A percentile compares a stretch with the other conserved stretches of the same genome.
phyloP scores from a whole-genome alignment of 2,888 invertebrate species.

The Volucella zonaria region DNA sequence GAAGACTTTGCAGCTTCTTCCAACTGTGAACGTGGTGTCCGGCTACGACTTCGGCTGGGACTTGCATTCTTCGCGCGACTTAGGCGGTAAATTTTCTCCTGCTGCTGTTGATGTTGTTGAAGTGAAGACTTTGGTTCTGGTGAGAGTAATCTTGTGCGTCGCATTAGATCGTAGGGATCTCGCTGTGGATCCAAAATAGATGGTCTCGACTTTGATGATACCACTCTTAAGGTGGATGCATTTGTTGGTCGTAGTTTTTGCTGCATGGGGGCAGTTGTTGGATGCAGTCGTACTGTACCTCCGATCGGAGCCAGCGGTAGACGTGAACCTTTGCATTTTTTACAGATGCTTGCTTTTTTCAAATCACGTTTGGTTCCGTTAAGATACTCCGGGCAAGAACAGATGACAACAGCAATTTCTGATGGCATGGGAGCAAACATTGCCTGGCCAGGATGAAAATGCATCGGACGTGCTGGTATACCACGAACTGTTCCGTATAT shows the following conservation, averaged over 20 bases:
- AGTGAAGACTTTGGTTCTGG: constrained; percentile 82
- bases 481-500: constrained; percentile 90
- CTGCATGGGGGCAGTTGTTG: constrained; percentile 76
- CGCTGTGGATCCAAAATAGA: constrained; percentile 86
- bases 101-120: constrained; percentile 72
- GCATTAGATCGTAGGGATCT: constrained; percentile 93
- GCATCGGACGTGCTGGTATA: constrained; percentile 83
- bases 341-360: constrained; percentile 90
- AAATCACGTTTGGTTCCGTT: constrained; percentile 89
- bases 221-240: constrained; percentile 87
- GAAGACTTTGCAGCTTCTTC: constrained; percentile 77
- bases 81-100: constrained; percentile 78
- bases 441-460: constrained; percentile 78
- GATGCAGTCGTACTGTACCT: constrained; percentile 86
- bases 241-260: constrained; percentile 79
- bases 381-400: constrained; percentile 91
- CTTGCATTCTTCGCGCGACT: constrained; percentile 85
- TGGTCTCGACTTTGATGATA: constrained; percentile 85
- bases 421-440: constrained; percentile 84
- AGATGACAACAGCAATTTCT: constrained; percentile 87
- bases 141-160: constrained; percentile 88
- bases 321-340: constrained; percentile 92
- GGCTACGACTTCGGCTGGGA: constrained; percentile 84
- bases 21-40: constrained; percentile 81
- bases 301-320: constrained; percentile 88